phyloP scores from a whole-genome alignment of 2,888 invertebrate species.

The Ormyrus pomaceus region DNA sequence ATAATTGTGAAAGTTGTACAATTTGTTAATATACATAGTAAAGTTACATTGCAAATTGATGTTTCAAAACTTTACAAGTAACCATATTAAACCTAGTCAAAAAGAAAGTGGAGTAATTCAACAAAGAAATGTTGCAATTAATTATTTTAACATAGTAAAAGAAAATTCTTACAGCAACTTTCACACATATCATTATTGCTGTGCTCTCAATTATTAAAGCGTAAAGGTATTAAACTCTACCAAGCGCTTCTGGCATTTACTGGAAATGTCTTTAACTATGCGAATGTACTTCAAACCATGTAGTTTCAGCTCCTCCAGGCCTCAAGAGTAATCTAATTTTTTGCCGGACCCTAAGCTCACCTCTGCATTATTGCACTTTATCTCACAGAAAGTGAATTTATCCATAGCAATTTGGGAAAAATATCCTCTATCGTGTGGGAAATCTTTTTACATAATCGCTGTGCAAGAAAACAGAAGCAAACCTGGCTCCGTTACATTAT shows the following conservation, averaged over 20 bases:
- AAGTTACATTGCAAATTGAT: background rate
- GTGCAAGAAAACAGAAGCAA: constrained; percentile 5
- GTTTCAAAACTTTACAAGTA: constrained; percentile 20
- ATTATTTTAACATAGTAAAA: background rate
- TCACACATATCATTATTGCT: too few species aligned
- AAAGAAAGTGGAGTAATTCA: too few species aligned
- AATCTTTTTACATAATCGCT: constrained; percentile 31
- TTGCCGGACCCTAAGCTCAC: background rate
- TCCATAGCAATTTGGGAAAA: constrained; percentile 3
- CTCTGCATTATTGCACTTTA: constrained; percentile 17
- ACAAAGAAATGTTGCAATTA: background rate
- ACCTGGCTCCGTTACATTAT: background rate
- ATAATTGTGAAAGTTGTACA: too few species aligned
- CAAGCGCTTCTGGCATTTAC: background rate
- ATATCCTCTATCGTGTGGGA: constrained; percentile 20
- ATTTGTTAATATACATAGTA: background rate
- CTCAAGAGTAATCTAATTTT: background rate
- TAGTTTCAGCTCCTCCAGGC: background rate
- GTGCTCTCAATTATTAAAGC: too few species aligned
- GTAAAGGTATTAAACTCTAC: too few species aligned
- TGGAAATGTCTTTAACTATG: background rate
- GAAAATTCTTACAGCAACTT: too few species aligned
- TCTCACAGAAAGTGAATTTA: constrained; percentile 17
- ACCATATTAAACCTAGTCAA: too few species aligned
- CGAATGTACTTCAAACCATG: background rate